A percentile compares a stretch with the other conserved stretches of the same genome.
phyloP scores from a whole-genome alignment of 92 coral and sea anemone species.

The Epizoanthus stellaris region DNA sequence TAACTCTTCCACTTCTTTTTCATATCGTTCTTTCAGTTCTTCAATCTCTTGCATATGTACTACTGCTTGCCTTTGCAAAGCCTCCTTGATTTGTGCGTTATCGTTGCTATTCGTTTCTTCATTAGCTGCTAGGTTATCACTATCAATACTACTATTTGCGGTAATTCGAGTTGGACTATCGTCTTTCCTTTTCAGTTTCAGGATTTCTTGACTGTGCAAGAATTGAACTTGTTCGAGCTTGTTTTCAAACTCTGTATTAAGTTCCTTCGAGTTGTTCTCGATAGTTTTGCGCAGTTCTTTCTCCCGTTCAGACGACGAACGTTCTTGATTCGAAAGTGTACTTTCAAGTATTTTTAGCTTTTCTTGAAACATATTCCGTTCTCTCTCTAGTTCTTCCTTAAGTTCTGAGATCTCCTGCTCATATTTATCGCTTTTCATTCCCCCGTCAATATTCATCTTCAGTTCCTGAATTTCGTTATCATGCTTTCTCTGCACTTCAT shows the following conservation, averaged over 20 bases:
- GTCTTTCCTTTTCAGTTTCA: constrained; percentile 43
- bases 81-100: constrained; percentile 54
- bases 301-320: constrained; percentile 6
- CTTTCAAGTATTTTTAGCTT: constrained; percentile 50
- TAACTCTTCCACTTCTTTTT: constrained; percentile 72
- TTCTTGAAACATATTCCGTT: constrained; percentile 41
- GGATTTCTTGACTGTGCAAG: constrained; percentile 10
- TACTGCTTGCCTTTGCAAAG: constrained; percentile 39
- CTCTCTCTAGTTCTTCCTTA: constrained; percentile 50
- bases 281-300: background rate
- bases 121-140: constrained; percentile 56
- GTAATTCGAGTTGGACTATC: constrained; percentile 61
- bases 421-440: constrained; percentile 47
- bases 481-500: background rate
- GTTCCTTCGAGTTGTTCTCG: background rate
- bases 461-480: background rate
- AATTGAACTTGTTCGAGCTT: constrained; percentile 11
- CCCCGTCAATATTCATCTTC: constrained; percentile 40
- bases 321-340: constrained; percentile 20
- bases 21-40: constrained; percentile 69
- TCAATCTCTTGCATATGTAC: constrained; percentile 62
- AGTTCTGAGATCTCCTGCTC: constrained; percentile 46
- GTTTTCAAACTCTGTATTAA: background rate
- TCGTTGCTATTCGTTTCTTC: constrained; percentile 63
- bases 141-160: constrained; percentile 51